These are phyloP conservation scores for Aldrovandia affinis DNA, from an alignment of 2,797 vertebrate species.

Conservation along the genomic window DNA sequence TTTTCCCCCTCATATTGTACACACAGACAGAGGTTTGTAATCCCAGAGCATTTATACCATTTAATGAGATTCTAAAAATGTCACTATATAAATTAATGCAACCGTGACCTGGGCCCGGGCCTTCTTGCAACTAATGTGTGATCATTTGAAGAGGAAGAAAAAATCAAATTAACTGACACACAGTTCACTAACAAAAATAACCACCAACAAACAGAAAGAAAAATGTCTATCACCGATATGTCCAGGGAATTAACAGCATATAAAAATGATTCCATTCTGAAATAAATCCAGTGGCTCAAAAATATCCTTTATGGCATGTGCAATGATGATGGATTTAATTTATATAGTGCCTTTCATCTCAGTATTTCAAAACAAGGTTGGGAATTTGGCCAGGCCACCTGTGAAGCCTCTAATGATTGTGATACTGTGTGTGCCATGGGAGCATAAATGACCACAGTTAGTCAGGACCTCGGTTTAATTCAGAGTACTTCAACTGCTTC, in stretches of 20 bases:
- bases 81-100: slow-evolving; percentile 8
- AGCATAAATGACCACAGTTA: too few relatives aligned
- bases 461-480: too few relatives aligned
- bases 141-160: slow-evolving; percentile 1
- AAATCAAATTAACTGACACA: slow-evolving; percentile 14
- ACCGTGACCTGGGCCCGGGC: slow-evolving; percentile 13
- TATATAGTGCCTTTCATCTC: not conserved
- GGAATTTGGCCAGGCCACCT: not conserved
- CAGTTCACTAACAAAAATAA: slow-evolving; percentile 32
- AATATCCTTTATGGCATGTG: not conserved
- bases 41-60: not conserved
- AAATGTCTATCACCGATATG: slow-evolving; percentile 1
- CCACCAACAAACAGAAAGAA: not conserved
- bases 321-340: not conserved
- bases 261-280: too few relatives aligned
- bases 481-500: too few relatives aligned
- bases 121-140: slow-evolving; percentile 1
- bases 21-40: not conserved
- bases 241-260: not conserved
- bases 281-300: not conserved
- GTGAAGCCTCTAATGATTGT: too few relatives aligned
- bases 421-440: too few relatives aligned
- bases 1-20: not conserved
- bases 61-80: slow-evolving; percentile 25
- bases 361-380: not conserved